Evolutionary conservation across 2,888 invertebrate species (phyloP).

Genomic region (Cyclophora albipunctata): DNA sequence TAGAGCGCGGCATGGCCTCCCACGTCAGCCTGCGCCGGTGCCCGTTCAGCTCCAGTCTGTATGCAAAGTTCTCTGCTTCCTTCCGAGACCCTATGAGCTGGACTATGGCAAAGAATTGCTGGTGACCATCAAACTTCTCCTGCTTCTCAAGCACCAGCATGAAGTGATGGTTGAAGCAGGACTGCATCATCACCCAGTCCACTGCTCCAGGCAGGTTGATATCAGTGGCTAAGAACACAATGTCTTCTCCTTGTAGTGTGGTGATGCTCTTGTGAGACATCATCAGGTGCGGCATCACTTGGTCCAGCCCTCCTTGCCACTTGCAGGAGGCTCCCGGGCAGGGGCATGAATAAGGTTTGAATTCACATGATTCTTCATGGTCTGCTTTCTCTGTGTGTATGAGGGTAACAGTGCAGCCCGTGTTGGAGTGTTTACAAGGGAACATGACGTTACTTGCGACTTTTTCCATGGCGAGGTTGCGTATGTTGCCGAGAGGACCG

Average conservation of each 20-base stretch:
- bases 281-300: constrained; percentile 99
- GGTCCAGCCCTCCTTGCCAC: constrained; percentile 98
- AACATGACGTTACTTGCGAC: constrained; percentile 99
- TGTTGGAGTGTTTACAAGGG: constrained; percentile 98
- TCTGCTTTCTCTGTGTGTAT: constrained; percentile 98
- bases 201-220: constrained; percentile 99
- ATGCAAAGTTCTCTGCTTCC: constrained; percentile 99
- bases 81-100: constrained; percentile 98
- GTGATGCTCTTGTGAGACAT: constrained; percentile 98
- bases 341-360: constrained; percentile 98
- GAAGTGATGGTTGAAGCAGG: constrained; percentile 99
- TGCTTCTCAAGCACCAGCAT: constrained; percentile 99
- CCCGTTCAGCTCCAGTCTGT: constrained; percentile 97
- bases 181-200: constrained; percentile 99
- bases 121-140: constrained; percentile 97
- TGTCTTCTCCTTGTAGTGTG: constrained; percentile 98
- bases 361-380: constrained; percentile 99
- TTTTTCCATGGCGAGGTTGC: constrained; percentile 99
- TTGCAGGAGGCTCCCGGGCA: constrained; percentile 99
- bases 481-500: constrained; percentile 96
- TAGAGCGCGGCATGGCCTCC: constrained; percentile 99
- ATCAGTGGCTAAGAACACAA: constrained; percentile 99
- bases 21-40: constrained; percentile 95
- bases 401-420: constrained; percentile 93
- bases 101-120: constrained; percentile 98